Evolutionary conservation across 2,113 vertebrate species (phyloP), one percentile per base, ranked within the genome.

Genomic region (Bambusicola thoracicus): DNA sequence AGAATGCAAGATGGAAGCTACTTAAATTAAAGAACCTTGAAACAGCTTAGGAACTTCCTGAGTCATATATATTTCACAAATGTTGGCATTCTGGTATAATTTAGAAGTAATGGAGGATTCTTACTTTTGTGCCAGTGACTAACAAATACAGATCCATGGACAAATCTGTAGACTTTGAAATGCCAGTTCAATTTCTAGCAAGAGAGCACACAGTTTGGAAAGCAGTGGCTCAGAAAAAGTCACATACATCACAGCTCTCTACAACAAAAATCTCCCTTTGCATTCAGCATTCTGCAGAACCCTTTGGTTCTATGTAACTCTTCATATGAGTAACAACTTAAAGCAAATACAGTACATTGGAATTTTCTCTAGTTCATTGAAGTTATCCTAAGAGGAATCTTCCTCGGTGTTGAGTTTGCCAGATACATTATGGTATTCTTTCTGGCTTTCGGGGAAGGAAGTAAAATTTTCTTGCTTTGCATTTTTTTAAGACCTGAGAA

Each of bases 1-100:
- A 69, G 65, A 13, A 11, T 1, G 0, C 0, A 1, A 87, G n/a
- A 70, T 6, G 27, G 17, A 81, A 78, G 17, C 18, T 49, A 48
- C 27, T 22, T 62, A 14, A 80, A 81, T 15, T 38, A 8, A 51
- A 30, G 34, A 3, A 58, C 77, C 46, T 59, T 62, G 11, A 65
- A 70, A 30, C 8, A 84, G 58, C 32, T 56, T 66, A 27, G 20
- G 12, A 87, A 21, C 16, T 55, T 84, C 41, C 30, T 27, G 22
- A 69, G 18, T 56, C 30, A 36, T n/a, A 30, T 2, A n/a, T 11
- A 58, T 48, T 34, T 67, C 32, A 51, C 29, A 85, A 49, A 55
- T 55, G 20, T 17, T 41, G 8, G 13, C 17, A 74, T 74, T 49
- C 27, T 49, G 18, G 27, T 34, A 43, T 80, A 81, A 85, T 36